Conservation (phyloP, 2,113 vertebrate species). For the Scalopus aquaticus region DNA sequence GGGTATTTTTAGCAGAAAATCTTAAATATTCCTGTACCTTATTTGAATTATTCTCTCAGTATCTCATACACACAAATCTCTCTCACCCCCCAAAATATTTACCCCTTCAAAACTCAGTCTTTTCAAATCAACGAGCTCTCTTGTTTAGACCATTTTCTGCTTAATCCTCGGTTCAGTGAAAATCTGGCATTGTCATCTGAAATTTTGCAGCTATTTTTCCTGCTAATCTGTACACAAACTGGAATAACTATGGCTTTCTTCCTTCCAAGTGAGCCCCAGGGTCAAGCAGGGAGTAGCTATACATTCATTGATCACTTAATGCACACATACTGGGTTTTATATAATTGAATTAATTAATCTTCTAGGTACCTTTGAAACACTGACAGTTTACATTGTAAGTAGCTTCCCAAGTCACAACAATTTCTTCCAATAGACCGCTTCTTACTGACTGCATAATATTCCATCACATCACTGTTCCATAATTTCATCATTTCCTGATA, state of each 20-base stretch:
- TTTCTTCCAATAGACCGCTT: neutral
- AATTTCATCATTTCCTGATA: neutral
- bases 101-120: neutral
- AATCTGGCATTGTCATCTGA: neutral
- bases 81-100: neutral
- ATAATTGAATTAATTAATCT: neutral
- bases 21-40: neutral
- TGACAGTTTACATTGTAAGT: neutral
- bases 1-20: neutral
- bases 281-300: neutral
- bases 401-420: neutral
- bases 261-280: rapidly evolving
- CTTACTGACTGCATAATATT: neutral
- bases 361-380: neutral
- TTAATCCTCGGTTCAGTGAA: neutral
- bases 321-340: neutral
- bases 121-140: neutral
- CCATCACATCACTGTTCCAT: neutral
- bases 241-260: neutral
- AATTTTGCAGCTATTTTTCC: neutral
- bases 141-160: neutral
- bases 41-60: neutral
- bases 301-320: neutral
- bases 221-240: neutral
- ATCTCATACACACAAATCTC: neutral